These are phyloP conservation scores for Blastomussa wellsi DNA, from an alignment of 92 coral and sea anemone species.

Conservation along the genomic window DNA sequence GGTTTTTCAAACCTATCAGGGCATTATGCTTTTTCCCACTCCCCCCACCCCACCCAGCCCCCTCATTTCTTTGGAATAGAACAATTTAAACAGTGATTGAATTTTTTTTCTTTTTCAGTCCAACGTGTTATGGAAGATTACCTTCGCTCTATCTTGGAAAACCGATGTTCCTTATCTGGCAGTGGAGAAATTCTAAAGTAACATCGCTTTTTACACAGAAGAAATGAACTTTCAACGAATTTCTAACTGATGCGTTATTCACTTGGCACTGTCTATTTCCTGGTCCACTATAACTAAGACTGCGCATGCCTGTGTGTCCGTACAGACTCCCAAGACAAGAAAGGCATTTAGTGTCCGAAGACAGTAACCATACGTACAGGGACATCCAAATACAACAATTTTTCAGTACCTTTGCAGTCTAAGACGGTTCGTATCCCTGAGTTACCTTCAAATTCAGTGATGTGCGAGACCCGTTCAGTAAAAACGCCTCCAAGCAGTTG, in stretches of 20 bases:
- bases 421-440: too few species aligned
- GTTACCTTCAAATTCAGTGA: too few species aligned
- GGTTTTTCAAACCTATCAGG: too few species aligned
- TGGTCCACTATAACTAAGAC: neutral
- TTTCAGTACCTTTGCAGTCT: too few species aligned
- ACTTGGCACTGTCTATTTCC: neutral
- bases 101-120: conserved; percentile 60
- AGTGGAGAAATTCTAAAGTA: neutral
- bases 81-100: too few species aligned
- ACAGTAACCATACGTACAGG: too few species aligned
- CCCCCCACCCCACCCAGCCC: neutral
- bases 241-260: neutral
- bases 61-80: neutral
- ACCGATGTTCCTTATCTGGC: conserved; percentile 14
- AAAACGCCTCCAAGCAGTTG: too few species aligned
- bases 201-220: neutral
- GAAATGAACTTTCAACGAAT: neutral
- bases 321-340: neutral
- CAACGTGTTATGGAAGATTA: conserved; percentile 92
- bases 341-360: too few species aligned
- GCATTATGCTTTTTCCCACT: neutral
- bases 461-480: too few species aligned
- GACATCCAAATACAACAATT: too few species aligned
- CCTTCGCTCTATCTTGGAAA: conserved; percentile 76
- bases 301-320: neutral